Base-by-base conservation (phyloP, 1,140 invertebrate species). In the Lordiphosa collinella region DNA sequence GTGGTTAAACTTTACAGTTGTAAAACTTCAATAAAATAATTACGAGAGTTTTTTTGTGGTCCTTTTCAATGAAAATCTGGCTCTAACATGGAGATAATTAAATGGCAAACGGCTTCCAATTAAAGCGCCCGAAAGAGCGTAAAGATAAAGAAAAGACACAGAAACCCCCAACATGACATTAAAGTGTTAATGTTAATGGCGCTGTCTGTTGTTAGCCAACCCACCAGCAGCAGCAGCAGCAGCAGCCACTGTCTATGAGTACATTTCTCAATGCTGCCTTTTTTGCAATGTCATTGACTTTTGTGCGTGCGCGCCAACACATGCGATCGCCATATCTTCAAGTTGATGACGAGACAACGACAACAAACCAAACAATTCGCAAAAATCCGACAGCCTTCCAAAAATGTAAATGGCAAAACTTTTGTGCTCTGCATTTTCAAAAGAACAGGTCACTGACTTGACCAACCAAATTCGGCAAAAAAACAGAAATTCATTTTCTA, bases 151-250 rank as follows among this genome's bases (percentile, higher is more conserved):
- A 25, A 43, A 44, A 44, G 10, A 11, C 18, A 43, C n/a, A 2
- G n/a, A 44, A 44, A 44, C 22, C 12, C 12, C 11, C 22, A 44
- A 25, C 22, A 18, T 29, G 22, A 44, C 41, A 44, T 44, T 44
- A 44, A 44, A 44, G 41, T 29, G 41, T 44, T 29, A 44, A 44
- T 44, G 41, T 44, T 44, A 44, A 44, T 18, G 18, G 18, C n/a
- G n/a, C n/a, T n/a, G n/a, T n/a, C n/a, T n/a, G n/a, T n/a, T n/a
- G n/a, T n/a, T n/a, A n/a, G n/a, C n/a, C n/a, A n/a, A n/a, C 4
- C 18, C 18, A 18, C 1, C 18, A 18, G 18, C 18, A 18, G 18
- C 18, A 18, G 18, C 18, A 18, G 18, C 14, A 16, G 14, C 14
- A 16, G 14, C 18, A 2, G 18, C 18, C 18, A 4, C 18, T 4